Conservation (phyloP, 2,888 invertebrate species). For the Dynastes grantii region DNA sequence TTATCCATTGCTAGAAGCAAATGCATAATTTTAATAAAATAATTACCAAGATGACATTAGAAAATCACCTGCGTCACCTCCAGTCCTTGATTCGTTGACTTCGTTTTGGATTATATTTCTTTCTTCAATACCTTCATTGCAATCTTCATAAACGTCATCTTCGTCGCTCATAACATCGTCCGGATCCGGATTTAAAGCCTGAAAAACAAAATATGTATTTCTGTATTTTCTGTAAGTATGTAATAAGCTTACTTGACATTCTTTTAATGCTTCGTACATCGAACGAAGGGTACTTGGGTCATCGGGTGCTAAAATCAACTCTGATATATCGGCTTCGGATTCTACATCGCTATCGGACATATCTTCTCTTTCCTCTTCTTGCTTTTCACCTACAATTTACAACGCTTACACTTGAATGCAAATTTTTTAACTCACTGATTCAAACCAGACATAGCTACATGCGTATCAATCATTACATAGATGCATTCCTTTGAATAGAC, state of each 20-base stretch:
- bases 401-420: background rate
- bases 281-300: slow-evolving; percentile 76
- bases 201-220: background rate
- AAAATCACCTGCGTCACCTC: slow-evolving; percentile 53
- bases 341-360: slow-evolving; percentile 70
- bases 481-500: slow-evolving; percentile 79
- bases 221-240: background rate
- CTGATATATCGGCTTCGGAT: slow-evolving; percentile 76
- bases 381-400: slow-evolving; percentile 53
- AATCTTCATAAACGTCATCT: slow-evolving; percentile 71
- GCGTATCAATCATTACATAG: slow-evolving; percentile 80
- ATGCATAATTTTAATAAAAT: slow-evolving; percentile 46
- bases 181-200: slow-evolving; percentile 84
- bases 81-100: slow-evolving; percentile 53
- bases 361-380: slow-evolving; percentile 60
- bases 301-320: slow-evolving; percentile 82
- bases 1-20: slow-evolving; percentile 60
- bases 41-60: background rate
- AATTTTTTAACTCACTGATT: background rate
- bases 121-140: slow-evolving; percentile 68
- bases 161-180: slow-evolving; percentile 74
- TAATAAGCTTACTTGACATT: slow-evolving; percentile 75
- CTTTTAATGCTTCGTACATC: slow-evolving; percentile 83
- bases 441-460: slow-evolving; percentile 72
- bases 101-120: slow-evolving; percentile 65